Evolutionary conservation across 2,797 vertebrate genomes (phyloP).

Genomic region (Erpetoichthys calabaricus): DNA sequence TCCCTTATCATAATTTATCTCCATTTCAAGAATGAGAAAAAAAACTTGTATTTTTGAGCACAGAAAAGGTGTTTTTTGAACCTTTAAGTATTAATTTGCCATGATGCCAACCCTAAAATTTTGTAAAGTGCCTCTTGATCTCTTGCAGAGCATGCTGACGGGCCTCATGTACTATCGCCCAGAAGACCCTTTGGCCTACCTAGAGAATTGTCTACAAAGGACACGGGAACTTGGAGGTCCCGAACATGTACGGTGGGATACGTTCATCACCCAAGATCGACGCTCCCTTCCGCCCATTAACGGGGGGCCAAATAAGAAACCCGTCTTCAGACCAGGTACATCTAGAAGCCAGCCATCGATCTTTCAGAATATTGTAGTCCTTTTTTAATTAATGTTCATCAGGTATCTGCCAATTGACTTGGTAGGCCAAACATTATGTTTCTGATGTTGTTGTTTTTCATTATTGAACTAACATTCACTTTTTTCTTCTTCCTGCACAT

Average conservation of each 20-base stretch:
- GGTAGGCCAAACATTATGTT: not conserved
- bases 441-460: not conserved
- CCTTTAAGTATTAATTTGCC: no score
- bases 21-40: no score
- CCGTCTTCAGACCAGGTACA: constrained; percentile 29
- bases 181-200: constrained; percentile 39
- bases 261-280: constrained; percentile 33
- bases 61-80: no score
- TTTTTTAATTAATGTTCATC: no score
- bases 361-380: not conserved
- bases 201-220: constrained; percentile 40
- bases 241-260: constrained; percentile 41
- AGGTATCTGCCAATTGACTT: no score
- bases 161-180: constrained; percentile 46
- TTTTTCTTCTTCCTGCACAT: no score
- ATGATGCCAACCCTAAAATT: no score
- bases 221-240: constrained; percentile 37
- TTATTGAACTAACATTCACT: no score
- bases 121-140: no score
- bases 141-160: constrained; percentile 40
- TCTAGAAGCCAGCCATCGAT: not conserved
- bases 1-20: no score
- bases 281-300: constrained; percentile 27
- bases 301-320: constrained; percentile 27
- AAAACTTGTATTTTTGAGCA: no score